Evolutionary conservation across 2,888 invertebrate species (phyloP).

Genomic region (Chromoteleia sp.): DNA sequence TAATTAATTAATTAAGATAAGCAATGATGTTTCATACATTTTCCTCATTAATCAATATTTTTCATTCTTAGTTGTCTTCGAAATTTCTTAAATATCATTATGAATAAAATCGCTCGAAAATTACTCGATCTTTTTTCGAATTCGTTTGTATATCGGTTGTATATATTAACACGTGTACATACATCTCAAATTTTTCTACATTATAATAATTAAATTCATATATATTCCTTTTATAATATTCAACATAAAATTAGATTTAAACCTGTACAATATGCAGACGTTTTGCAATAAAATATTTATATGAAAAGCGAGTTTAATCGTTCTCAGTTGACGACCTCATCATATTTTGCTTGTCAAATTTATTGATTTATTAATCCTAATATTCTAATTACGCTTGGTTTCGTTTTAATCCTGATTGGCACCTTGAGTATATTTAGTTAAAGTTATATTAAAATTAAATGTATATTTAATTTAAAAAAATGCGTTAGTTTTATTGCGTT

Average conservation of each 20-base stretch:
- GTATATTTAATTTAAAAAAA: too few species aligned
- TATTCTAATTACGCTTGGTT: too few species aligned
- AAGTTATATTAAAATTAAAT: too few species aligned
- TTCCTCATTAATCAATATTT: too few species aligned
- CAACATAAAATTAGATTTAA: constrained; percentile 15
- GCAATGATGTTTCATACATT: too few species aligned
- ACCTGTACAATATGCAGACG: constrained; percentile 14
- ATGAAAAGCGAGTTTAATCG: not conserved
- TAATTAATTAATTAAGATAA: too few species aligned
- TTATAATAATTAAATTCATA: constrained; percentile 11
- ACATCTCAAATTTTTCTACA: constrained; percentile 37
- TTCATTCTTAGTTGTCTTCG: too few species aligned
- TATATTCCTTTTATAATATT: constrained; percentile 36
- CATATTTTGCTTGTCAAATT: not conserved
- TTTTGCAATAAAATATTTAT: constrained; percentile 44
- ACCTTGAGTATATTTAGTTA: too few species aligned
- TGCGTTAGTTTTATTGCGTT: too few species aligned
- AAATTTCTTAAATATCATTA: too few species aligned
- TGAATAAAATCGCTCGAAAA: not conserved
- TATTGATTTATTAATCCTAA: too few species aligned
- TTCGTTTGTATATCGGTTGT: constrained; percentile 33
- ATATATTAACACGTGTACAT: constrained; percentile 45
- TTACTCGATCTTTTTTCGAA: constrained; percentile 2
- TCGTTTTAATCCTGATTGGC: too few species aligned
- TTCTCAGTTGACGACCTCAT: not conserved